Base-by-base conservation (phyloP, 2,888 invertebrate genomes). In the Macaria notata region DNA sequence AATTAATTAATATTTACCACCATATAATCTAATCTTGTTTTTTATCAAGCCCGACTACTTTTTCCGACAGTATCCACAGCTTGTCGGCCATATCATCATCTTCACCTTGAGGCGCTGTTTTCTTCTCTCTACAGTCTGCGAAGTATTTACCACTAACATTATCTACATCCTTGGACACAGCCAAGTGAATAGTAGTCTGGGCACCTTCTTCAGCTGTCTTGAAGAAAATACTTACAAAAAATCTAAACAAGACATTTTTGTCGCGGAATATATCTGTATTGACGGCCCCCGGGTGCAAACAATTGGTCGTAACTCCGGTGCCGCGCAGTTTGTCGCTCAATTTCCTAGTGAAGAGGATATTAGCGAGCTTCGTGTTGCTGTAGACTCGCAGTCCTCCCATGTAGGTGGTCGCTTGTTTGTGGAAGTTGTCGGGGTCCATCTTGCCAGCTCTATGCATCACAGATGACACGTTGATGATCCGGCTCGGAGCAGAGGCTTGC, bases 271-370 rank as follows among this genome's bases (percentile, higher is more conserved):
- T 95, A 29, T 95, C 95, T 0, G 95, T 94, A 77, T 94, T 94
- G 46, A 96, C 95, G 81, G 95, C 93, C 29, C 97, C 97, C 0
- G 97, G 97, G 84, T 97, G 96, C 49, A 96, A 83, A 67, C 94
- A 95, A 76, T 96, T 97, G 0, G 93, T 96, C 0, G 95, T 95
- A 0, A 97, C 94, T 9, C 93, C 93, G 4, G 94, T 87, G 1
- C 94, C 82, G 65, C 86, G 83, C 71, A 96, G 73, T 0, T 93
- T 90, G 81, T 94, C 90, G 54, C 93, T 94, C 9, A 96, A 74
- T 4, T 96, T 95, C 48, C 92, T 84, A 0, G 95, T 95, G 67
- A 93, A 93, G 0, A 96, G 94, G 0, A 96, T 92, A 73, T 94
- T 95, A 42, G 95, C 93, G 93, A 96, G 94, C 56, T 96, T 96